Evolutionary conservation across 92 coral and sea anemone species (phyloP).

Genomic region (Epizoanthus fatuus): DNA sequence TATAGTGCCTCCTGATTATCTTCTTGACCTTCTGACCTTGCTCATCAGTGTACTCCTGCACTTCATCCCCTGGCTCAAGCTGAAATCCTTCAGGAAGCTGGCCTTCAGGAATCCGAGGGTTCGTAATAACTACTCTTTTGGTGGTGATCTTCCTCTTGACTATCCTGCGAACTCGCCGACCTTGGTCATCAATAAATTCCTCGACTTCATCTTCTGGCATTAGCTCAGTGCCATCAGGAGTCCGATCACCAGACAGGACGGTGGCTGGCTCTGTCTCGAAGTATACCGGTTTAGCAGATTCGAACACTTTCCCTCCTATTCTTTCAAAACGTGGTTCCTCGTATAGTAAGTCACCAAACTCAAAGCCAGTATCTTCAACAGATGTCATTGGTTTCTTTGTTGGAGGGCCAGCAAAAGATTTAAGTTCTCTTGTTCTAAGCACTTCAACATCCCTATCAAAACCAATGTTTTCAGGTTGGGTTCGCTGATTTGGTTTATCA

Average conservation of each 20-base stretch:
- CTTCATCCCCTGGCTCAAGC: slow-evolving; percentile 44
- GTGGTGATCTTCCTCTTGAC: slow-evolving; percentile 52
- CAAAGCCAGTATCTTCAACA: slow-evolving; percentile 31
- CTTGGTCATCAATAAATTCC: slow-evolving; percentile 72
- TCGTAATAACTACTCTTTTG: slow-evolving; percentile 28
- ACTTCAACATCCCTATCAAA: slow-evolving; percentile 27
- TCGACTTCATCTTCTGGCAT: slow-evolving; percentile 52
- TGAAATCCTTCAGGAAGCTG: slow-evolving; percentile 41
- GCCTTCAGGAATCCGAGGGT: slow-evolving; percentile 23
- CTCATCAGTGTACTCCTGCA: slow-evolving; percentile 54
- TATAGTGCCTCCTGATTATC: slow-evolving; percentile 23
- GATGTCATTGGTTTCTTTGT: slow-evolving; percentile 22
- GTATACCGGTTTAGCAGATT: slow-evolving; percentile 58
- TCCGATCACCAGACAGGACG: background rate
- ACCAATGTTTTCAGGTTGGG: slow-evolving; percentile 13
- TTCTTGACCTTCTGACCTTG: slow-evolving; percentile 63
- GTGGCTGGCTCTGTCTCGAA: slow-evolving; percentile 33
- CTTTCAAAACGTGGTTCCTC: slow-evolving; percentile 47
- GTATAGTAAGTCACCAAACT: slow-evolving; percentile 44
- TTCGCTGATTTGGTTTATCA: background rate
- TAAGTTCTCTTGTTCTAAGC: slow-evolving; percentile 41
- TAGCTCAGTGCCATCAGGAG: slow-evolving; percentile 16
- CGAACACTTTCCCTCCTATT: slow-evolving; percentile 36
- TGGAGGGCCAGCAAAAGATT: slow-evolving; percentile 23
- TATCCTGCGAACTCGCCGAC: slow-evolving; percentile 63